Conservation (phyloP, 2,888 invertebrate species). For the Spodoptera picta region DNA sequence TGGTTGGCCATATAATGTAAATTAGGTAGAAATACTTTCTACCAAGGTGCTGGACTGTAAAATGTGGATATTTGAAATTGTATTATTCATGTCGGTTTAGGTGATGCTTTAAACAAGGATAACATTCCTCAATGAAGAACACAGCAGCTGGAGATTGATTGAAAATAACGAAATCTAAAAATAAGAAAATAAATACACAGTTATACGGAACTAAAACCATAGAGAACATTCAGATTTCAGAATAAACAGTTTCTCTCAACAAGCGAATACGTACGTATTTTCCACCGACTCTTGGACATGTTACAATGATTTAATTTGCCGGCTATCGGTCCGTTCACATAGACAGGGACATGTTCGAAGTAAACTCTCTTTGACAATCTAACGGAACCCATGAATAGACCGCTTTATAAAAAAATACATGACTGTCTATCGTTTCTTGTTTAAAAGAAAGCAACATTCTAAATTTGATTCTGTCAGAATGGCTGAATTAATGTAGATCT, state of each 20-base stretch:
- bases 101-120: too few species aligned
- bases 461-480: constrained; percentile 8
- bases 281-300: constrained; percentile 1
- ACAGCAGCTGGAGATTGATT: too few species aligned
- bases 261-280: constrained; percentile 8
- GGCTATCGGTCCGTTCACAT: constrained; percentile 22
- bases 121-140: too few species aligned
- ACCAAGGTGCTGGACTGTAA: background rate
- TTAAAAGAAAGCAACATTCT: background rate
- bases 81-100: too few species aligned
- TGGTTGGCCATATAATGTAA: background rate
- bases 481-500: background rate
- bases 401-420: constrained; percentile 15
- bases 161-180: too few species aligned
- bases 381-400: constrained; percentile 20
- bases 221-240: too few species aligned
- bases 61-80: constrained; percentile 1
- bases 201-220: background rate
- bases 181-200: background rate
- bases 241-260: background rate
- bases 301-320: constrained; percentile 31
- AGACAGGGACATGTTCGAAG: constrained; percentile 14
- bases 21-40: background rate
- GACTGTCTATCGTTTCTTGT: background rate
- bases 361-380: constrained; percentile 31